phyloP scores from a whole-genome alignment of 2,797 vertebrate species.

The Setipinna tenuifilis region DNA sequence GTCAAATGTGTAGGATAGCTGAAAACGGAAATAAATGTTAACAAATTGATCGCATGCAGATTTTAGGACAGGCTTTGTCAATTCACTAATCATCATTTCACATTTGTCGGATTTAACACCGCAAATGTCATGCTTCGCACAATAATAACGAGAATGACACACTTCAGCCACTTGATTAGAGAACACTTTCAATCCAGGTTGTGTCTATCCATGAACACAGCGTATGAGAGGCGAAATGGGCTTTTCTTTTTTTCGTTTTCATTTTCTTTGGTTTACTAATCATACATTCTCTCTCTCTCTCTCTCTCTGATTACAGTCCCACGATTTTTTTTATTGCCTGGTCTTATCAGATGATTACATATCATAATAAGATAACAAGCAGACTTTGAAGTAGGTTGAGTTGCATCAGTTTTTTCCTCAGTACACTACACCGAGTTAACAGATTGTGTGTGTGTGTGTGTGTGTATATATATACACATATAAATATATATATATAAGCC shows the following conservation, averaged over 20 bases:
- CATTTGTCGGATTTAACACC: not conserved
- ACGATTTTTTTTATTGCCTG: not conserved
- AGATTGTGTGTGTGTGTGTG: too few species aligned
- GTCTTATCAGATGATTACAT: constrained; percentile 22
- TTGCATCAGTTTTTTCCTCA: not conserved
- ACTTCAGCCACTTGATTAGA: not conserved
- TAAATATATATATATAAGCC: too few species aligned
- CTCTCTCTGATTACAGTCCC: not conserved
- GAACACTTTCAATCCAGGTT: not conserved
- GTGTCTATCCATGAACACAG: not conserved
- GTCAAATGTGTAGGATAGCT: not conserved
- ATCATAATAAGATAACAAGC: constrained; percentile 20
- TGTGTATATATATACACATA: too few species aligned
- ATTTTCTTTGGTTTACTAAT: not conserved
- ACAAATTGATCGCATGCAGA: not conserved
- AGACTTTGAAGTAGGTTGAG: constrained; percentile 9
- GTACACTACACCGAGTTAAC: not conserved
- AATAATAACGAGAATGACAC: not conserved
- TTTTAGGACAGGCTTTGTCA: not conserved
- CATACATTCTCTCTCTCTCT: not conserved
- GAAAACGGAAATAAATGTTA: not conserved
- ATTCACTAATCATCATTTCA: not conserved
- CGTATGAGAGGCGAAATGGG: too few species aligned
- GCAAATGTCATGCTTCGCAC: not conserved
- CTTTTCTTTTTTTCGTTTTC: not conserved